Evolutionary conservation across 2,888 invertebrate genomes (phyloP), one percentile per base, ranked within the genome.

Genomic region (Allacma fusca): DNA sequence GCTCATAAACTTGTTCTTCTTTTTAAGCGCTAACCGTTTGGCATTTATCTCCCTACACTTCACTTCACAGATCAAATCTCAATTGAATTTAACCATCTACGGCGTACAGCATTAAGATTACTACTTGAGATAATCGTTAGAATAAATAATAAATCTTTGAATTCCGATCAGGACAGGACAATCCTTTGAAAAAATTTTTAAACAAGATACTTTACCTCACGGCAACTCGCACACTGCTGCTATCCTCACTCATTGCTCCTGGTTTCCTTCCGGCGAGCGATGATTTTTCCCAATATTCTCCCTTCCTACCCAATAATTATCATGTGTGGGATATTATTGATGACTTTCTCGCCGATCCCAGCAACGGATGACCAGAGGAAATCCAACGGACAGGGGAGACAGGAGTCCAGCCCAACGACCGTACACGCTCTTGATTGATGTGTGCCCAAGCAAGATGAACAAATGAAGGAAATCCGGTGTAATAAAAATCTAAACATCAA

Each of bases 141-240:
- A 50, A 50, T 50, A 50, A 50, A 50, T 50, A 19, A 50, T 50
- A n/a, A 50, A 50, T 50, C 50, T 50, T 50, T 50, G n/a, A 50
- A 50, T 50, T 50, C 19, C n/a, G 50, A 50, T 50, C 50, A 50
- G 50, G 34, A 4, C 34, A 34, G 34, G 5, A 34, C 34, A 34
- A 34, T 34, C 34, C 5, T 24, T n/a, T 24, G n/a, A n/a, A 26
- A 21, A 23, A 13, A 24, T 67, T 67, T 9, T 12, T 24, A 21
- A 67, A 4, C 5, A 59, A 21, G 5, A 59, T 59, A 7, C 7
- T 59, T n/a, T 71, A 76, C 76, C 76, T 76, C 44, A 76, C 62
- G 0, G 76, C 76, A 26, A 76, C 76, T 23, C 76, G 59, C 29
- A 76, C 76, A 26, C 70, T 70, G 34, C 68, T 75, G 34, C 70